These are phyloP conservation scores for Heteromyza rotundicornis DNA, from an alignment of 2,888 invertebrate species.

Conservation along the genomic window DNA sequence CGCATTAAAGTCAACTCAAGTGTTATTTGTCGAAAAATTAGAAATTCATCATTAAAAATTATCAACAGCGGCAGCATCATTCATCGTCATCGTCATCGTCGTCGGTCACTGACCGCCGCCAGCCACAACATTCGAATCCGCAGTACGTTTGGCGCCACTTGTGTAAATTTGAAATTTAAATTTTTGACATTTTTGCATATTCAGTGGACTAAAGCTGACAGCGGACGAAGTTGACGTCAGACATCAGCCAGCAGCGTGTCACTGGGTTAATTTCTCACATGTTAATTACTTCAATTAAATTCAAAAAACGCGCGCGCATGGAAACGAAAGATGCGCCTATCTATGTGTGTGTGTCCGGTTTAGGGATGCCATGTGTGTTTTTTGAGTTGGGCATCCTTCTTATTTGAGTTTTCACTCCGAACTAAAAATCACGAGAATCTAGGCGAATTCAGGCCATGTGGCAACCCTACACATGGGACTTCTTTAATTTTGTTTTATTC, in stretches of 20 bases:
- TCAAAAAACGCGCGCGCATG: neutral
- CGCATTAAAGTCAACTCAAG: no score
- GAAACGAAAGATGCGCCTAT: neutral
- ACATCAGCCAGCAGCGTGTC: slow-evolving; percentile 25
- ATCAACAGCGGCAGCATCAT: neutral
- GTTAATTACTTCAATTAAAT: slow-evolving; percentile 15
- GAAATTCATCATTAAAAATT: slow-evolving; percentile 43
- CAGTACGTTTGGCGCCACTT: slow-evolving; percentile 3
- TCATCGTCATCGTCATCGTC: neutral
- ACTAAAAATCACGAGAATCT: no score
- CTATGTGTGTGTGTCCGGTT: slow-evolving; percentile 47
- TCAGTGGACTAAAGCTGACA: slow-evolving; percentile 20
- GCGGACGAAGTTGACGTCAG: slow-evolving; percentile 12
- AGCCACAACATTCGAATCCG: neutral
- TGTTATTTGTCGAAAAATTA: slow-evolving; percentile 47
- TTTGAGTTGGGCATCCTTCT: no score
- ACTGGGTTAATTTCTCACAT: slow-evolving; percentile 23
- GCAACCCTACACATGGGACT: no score
- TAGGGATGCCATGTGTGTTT: no score
- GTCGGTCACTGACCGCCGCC: slow-evolving; percentile 16
- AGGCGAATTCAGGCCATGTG: no score
- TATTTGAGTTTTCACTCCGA: no score
- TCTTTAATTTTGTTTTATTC: no score
- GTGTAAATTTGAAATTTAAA: slow-evolving; percentile 1
- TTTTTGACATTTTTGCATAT: slow-evolving; percentile 37